Base-by-base conservation (phyloP, 2,797 vertebrate genomes). In the Crax fasciolata region DNA sequence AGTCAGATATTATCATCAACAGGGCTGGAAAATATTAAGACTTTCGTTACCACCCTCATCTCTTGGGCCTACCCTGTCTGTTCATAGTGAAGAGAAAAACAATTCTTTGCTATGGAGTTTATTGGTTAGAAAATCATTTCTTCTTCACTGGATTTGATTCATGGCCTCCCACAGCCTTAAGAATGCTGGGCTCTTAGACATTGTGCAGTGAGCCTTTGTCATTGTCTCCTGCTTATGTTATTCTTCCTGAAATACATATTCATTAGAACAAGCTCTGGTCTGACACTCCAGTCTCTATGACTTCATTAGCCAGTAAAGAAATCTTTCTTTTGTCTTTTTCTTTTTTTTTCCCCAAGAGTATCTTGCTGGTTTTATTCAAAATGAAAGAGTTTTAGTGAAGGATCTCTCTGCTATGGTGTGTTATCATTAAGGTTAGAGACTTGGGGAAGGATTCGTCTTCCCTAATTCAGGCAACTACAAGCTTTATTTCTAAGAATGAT, bases 401-500 rank as follows among this genome's bases (percentile, higher is more conserved):
- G 70, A 23, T 18, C 23, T n/a, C 2, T 88, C 38, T 77, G 10
- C 39, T 48, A 41, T 6, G 14, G 16, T 55, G 63, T 12, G 79
- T 91, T 52, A 49, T 66, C 51, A 35, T 51, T 83, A 52, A 51
- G 7, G 17, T 62, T 49, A 82, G 43, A 81, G 18, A 35, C 27
- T 38, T 66, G 24, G 13, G 44, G 24, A 55, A 7, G 4, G 8
- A 55, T 76, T 87, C 7, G 48, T 80, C 48, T 87, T 16, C 76
- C 20, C 57, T 67, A 49, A 67, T 5, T 73, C 41, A 49, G 25
- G 21, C 32, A 84, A 84, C 52, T n/a, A 82, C 91, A 89, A 82
- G 23, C 25, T 84, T 89, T 11, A 61, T 87, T 87, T 89, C 5
- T 77, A 90, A 71, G 49, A 54, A 35, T 80, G 27, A 74, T 94